Percentiles rank a stretch among this genome's conserved stretches.
Evolutionary conservation across 2,113 vertebrate genomes (phyloP).

Genomic region (Ciconia stormi): DNA sequence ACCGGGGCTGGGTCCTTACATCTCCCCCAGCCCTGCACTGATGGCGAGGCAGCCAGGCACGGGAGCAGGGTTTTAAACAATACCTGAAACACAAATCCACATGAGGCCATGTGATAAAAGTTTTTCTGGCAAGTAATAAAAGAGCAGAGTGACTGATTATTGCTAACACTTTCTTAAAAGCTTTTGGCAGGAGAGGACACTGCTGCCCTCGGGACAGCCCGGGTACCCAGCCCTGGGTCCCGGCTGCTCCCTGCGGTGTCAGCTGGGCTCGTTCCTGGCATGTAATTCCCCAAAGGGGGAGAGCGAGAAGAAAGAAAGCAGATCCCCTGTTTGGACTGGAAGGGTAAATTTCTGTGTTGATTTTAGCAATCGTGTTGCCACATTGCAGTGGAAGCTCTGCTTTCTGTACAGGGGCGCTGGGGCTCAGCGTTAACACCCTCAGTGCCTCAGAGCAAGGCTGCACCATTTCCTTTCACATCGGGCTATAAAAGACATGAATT

Average conservation of each 20-base stretch:
- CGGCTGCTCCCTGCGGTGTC: neutral
- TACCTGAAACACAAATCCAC: neutral
- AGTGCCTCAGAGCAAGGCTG: neutral
- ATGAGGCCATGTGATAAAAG: neutral
- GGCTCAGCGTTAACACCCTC: neutral
- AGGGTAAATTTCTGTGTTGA: neutral
- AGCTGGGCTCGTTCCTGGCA: neutral
- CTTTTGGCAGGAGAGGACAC: neutral
- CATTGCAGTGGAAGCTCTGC: neutral
- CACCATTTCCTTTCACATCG: neutral
- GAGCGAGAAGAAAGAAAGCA: neutral
- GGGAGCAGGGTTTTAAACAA: neutral
- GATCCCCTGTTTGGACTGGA: neutral
- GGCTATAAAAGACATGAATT: neutral
- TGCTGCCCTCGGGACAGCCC: neutral
- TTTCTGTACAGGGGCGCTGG: neutral
- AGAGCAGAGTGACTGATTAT: neutral
- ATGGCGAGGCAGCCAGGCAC: neutral
- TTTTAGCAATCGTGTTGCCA: neutral
- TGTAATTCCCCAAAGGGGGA: neutral
- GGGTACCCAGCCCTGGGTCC: neutral
- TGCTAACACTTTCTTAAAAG: neutral
- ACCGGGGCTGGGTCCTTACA: accelerated
- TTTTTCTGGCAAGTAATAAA: neutral
- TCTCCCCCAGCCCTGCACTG: neutral